Conservation (phyloP, 1,140 invertebrate species). For the Heliconius himera region DNA sequence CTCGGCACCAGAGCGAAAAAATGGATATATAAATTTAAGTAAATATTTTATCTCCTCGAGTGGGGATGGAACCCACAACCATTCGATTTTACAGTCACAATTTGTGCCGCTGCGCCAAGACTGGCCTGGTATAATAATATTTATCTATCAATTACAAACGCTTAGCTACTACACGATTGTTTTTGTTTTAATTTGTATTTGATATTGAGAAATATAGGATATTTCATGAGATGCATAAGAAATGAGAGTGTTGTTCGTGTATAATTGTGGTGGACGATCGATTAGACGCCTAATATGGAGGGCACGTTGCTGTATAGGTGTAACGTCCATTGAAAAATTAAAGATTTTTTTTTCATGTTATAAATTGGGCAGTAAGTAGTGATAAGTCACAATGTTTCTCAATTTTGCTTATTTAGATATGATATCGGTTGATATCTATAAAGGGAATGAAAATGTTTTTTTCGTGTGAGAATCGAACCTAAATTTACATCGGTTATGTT, state of each 20-base stretch:
- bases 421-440: no score
- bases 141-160: neutral
- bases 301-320: neutral
- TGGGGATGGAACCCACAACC: no score
- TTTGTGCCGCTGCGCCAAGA: no score
- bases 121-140: neutral
- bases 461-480: no score
- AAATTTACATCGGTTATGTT: no score
- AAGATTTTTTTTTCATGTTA: neutral
- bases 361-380: neutral
- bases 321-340: neutral
- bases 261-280: neutral
- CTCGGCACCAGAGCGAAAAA: no score
- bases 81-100: no score
- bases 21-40: no score
- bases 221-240: slow-evolving; percentile 17
- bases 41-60: no score
- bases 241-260: neutral
- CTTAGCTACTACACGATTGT: neutral
- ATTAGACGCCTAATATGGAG: slow-evolving; percentile 13
- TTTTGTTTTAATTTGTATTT: neutral
- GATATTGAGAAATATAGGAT: neutral
- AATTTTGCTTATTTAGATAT: neutral
- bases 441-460: no score
- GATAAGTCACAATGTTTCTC: neutral